phyloP scores from a whole-genome alignment of 1,140 invertebrate species.

The Achatina immaculata region DNA sequence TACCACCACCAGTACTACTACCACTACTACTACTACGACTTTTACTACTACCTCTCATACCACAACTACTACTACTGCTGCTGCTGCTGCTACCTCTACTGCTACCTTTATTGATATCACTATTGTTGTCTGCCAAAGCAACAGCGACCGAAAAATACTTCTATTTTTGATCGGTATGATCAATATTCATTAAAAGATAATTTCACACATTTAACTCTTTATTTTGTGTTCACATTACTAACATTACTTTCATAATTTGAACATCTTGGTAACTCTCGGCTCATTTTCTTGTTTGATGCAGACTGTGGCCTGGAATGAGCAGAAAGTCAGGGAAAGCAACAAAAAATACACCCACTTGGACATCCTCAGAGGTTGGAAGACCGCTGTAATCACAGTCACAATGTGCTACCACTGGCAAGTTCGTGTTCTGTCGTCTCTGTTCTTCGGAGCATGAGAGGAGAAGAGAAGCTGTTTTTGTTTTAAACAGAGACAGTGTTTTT shows the following conservation, averaged over 20 bases:
- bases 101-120: neutral
- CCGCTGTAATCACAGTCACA: neutral
- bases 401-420: conserved; percentile 6
- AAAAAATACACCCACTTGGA: conserved; percentile 3
- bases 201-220: too few relatives aligned
- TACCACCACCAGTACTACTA: too few relatives aligned
- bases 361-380: neutral
- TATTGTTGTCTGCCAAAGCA: neutral
- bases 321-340: neutral
- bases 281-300: neutral
- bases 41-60: too few relatives aligned
- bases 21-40: too few relatives aligned
- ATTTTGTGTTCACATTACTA: conserved; percentile 5
- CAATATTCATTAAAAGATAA: too few relatives aligned
- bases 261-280: neutral
- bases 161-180: too few relatives aligned
- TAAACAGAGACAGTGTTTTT: too few relatives aligned
- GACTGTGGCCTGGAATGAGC: conserved; percentile 4
- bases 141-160: neutral
- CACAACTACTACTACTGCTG: neutral
- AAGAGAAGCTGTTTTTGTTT: too few relatives aligned
- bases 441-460: too few relatives aligned
- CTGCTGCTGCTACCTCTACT: neutral
- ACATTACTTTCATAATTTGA: neutral
- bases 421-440: too few relatives aligned